phyloP scores from a whole-genome alignment of 2,113 vertebrate genomes.

The Emydocephalus ijimae region DNA sequence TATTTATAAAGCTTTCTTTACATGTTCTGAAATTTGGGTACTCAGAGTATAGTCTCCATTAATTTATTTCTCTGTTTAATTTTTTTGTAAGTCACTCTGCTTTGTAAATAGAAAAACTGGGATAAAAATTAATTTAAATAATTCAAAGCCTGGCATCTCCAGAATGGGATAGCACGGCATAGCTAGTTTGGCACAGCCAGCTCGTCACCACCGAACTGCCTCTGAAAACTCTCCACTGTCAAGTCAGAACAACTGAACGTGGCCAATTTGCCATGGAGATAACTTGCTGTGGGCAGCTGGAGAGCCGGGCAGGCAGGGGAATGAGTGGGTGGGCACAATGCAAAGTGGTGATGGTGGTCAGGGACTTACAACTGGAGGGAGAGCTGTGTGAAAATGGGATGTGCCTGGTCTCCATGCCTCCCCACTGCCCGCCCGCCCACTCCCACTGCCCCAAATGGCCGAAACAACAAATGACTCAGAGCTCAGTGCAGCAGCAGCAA shows the following conservation, averaged over 20 bases:
- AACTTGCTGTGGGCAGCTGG: background rate
- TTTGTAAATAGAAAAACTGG: background rate
- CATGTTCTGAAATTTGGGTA: background rate
- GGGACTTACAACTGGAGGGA: too few relatives aligned
- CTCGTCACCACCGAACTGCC: fast-evolving
- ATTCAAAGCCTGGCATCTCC: background rate
- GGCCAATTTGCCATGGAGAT: background rate
- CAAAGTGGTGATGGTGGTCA: background rate
- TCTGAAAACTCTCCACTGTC: background rate
- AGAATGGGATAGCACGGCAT: background rate
- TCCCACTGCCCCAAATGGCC: background rate
- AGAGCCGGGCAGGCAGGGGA: background rate
- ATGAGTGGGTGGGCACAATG: background rate
- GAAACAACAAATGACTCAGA: background rate
- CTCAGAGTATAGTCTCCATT: background rate
- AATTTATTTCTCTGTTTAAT: background rate
- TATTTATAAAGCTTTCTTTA: background rate
- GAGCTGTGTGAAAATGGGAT: background rate
- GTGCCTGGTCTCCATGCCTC: background rate
- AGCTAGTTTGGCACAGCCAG: background rate
- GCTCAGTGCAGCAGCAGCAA: background rate
- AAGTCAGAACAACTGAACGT: background rate
- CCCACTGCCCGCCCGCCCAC: background rate
- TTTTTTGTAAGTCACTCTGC: background rate
- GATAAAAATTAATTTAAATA: background rate